Conservation (phyloP, 2,797 vertebrate species). For the Scomberomorus guttatus region DNA sequence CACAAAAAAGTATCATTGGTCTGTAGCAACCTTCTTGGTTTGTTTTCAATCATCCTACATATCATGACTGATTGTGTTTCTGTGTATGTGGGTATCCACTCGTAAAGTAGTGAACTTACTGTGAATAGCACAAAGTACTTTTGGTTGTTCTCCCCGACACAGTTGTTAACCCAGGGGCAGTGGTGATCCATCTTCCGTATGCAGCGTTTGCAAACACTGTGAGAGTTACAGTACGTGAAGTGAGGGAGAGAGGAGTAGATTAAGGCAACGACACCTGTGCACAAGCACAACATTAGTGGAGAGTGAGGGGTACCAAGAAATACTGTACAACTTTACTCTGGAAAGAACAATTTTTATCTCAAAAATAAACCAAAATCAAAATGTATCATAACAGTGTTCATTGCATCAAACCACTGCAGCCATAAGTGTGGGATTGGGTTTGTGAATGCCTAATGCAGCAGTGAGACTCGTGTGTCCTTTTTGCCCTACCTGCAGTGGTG, state of each 20-base stretch:
- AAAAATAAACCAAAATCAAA: not conserved
- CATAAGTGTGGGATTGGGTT: not conserved
- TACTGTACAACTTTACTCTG: too few species aligned
- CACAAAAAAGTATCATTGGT: not conserved
- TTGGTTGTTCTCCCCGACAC: constrained; percentile 99
- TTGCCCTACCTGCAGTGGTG: constrained; percentile 96
- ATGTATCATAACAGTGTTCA: not conserved
- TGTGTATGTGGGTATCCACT: not conserved
- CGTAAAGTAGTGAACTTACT: constrained; percentile 85
- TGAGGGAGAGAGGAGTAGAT: not conserved
- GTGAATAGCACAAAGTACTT: constrained; percentile 99
- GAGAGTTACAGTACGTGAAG: constrained; percentile 24
- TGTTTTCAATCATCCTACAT: too few species aligned
- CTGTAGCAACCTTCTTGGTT: not conserved
- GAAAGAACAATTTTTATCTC: not conserved
- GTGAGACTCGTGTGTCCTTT: not conserved
- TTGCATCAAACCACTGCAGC: constrained; percentile 11
- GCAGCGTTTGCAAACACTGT: constrained; percentile 98
- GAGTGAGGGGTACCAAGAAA: not conserved
- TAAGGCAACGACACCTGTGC: not conserved
- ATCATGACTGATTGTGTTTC: too few species aligned
- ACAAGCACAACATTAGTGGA: not conserved
- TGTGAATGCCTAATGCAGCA: constrained; percentile 18
- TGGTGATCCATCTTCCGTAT: constrained; percentile 99
- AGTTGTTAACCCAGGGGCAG: constrained; percentile 99